Conservation (phyloP, 2,888 invertebrate genomes). For the Catocala nupta region DNA sequence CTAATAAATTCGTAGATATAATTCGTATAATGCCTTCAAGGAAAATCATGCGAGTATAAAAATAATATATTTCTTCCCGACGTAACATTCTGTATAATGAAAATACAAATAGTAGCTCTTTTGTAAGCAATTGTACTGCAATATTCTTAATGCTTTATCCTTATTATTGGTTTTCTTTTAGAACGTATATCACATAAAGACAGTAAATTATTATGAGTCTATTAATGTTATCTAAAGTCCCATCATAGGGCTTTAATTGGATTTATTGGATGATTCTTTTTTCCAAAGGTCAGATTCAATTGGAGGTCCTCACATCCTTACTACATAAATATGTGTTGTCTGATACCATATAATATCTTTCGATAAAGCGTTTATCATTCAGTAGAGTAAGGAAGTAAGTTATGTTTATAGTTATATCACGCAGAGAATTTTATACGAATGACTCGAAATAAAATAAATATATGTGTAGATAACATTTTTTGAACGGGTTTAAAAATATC, state of each 20-base stretch:
- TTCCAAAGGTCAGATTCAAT: background rate
- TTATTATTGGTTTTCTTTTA: conserved; percentile 14
- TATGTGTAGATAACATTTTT: no score
- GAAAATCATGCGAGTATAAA: conserved; percentile 7
- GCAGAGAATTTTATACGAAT: no score
- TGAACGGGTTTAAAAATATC: no score
- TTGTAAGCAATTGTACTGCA: conserved; percentile 21
- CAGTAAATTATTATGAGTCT: conserved; percentile 15
- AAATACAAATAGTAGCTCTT: conserved; percentile 18
- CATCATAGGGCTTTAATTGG: conserved; percentile 10
- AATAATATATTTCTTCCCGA: conserved; percentile 23
- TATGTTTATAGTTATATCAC: no score
- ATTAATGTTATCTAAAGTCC: conserved; percentile 13
- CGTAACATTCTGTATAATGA: conserved; percentile 14
- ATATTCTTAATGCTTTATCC: conserved; percentile 12
- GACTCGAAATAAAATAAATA: no score
- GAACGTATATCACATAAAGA: conserved; percentile 3
- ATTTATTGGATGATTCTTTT: background rate
- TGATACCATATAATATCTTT: no score
- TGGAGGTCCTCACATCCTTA: background rate
- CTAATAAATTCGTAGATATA: conserved; percentile 12
- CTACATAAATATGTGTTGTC: no score
- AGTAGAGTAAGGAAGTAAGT: no score
- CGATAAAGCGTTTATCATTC: no score
- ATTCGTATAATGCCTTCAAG: conserved; percentile 11